phyloP scores from a whole-genome alignment of 1,140 invertebrate species.

The Drosophila grimshawi region DNA sequence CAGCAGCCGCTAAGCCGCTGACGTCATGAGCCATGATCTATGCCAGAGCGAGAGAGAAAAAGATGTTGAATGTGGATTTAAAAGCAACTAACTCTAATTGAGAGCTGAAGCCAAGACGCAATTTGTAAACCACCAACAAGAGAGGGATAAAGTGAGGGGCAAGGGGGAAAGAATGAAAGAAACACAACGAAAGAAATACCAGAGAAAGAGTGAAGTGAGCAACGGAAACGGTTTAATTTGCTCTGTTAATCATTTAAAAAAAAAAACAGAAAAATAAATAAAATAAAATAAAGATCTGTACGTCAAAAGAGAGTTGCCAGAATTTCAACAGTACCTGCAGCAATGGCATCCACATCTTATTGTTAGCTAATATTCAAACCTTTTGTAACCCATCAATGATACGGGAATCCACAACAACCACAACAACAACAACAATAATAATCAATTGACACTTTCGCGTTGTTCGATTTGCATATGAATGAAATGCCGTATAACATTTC shows the following conservation, averaged over 20 bases:
- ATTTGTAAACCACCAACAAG: constrained; percentile 24
- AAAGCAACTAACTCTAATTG: constrained; percentile 60
- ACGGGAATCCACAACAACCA: not conserved
- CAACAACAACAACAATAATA: constrained; percentile 29
- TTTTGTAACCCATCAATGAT: too few relatives aligned
- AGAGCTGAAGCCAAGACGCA: constrained; percentile 33
- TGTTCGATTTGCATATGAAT: constrained; percentile 44
- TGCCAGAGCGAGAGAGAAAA: constrained; percentile 2
- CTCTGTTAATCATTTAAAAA: constrained; percentile 12
- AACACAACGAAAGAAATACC: not conserved
- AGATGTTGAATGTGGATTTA: constrained; percentile 9
- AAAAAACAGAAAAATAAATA: constrained; percentile 1
- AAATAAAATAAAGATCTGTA: not conserved
- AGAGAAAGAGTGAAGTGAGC: not conserved
- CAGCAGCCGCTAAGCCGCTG: constrained; percentile 40
- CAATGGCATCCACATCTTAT: too few relatives aligned
- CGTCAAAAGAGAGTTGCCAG: not conserved
- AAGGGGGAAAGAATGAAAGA: not conserved
- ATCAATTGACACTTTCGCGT: constrained; percentile 48
- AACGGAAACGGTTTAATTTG: constrained; percentile 16
- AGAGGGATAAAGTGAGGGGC: not conserved
- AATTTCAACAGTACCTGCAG: too few relatives aligned
- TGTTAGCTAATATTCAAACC: too few relatives aligned
- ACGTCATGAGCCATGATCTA: constrained; percentile 39
- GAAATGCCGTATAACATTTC: constrained; percentile 41